These are phyloP conservation scores for Drosophila paranaensis DNA, from an alignment of 2,888 invertebrate genomes.

Conservation along the genomic window DNA sequence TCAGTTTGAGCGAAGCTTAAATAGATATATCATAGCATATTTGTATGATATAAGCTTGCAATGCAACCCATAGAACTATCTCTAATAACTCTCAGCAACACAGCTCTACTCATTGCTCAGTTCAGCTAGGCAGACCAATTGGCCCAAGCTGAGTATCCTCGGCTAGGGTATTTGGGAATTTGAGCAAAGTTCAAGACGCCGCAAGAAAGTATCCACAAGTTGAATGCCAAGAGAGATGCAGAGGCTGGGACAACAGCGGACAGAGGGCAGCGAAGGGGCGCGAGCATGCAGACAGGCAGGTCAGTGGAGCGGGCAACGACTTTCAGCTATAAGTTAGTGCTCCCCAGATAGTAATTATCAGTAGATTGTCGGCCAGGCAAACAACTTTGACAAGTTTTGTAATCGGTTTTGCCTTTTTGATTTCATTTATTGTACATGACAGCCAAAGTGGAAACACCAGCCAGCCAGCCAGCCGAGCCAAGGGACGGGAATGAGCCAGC, in stretches of 20 bases:
- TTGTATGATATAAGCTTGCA: too few relatives aligned
- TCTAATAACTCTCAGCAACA: background rate
- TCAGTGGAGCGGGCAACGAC: constrained; percentile 16
- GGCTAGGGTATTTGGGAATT: constrained; percentile 12
- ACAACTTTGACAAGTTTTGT: constrained; percentile 76
- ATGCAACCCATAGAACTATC: background rate
- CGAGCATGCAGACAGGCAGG: background rate
- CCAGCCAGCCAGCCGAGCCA: background rate
- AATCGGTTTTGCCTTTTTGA: constrained; percentile 76
- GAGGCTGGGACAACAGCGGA: background rate
- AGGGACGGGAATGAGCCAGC: background rate
- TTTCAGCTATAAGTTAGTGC: constrained; percentile 69
- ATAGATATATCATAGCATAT: background rate
- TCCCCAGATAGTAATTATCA: constrained; percentile 81
- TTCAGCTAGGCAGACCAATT: background rate
- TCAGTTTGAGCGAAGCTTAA: background rate
- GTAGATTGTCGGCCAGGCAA: constrained; percentile 70
- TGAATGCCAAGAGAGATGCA: constrained; percentile 17
- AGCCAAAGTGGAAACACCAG: constrained; percentile 30
- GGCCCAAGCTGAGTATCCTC: background rate
- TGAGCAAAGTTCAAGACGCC: constrained; percentile 46
- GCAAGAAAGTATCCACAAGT: constrained; percentile 48
- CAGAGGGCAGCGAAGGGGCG: background rate
- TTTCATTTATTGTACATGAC: constrained; percentile 76
- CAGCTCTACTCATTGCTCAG: background rate